Percentiles rank a stretch among this genome's conserved stretches.
Conservation (phyloP, 2,797 vertebrate genomes). For the Chrysocyon brachyurus region DNA sequence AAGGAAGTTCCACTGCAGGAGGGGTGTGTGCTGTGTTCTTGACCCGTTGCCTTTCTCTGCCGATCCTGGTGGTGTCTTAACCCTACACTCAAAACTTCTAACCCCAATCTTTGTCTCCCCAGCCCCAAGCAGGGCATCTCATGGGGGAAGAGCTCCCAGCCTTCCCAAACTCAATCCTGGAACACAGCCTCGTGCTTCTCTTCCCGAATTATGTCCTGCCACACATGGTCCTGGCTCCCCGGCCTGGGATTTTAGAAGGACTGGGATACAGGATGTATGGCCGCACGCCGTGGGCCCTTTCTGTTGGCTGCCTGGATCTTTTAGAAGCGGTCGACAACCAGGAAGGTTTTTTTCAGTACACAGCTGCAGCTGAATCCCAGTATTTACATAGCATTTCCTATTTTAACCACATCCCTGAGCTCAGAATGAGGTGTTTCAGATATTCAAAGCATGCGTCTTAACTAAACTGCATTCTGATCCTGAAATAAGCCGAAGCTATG, state of each 20-base stretch:
- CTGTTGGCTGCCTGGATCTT: neutral
- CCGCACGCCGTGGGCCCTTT: neutral
- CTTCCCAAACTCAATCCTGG: neutral
- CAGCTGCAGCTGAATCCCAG: neutral
- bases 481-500: neutral
- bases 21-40: slow-evolving; percentile 90
- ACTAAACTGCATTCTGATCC: neutral
- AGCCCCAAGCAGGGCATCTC: neutral
- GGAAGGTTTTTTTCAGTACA: neutral
- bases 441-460: neutral
- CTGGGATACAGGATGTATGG: neutral
- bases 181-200: neutral
- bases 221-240: neutral
- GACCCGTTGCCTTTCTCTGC: slow-evolving; percentile 82
- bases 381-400: neutral
- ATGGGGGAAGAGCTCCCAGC: neutral
- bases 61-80: slow-evolving; percentile 33
- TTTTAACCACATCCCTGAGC: neutral
- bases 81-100: neutral
- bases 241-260: neutral
- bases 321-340: neutral
- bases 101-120: neutral
- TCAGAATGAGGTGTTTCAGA: neutral
- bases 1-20: slow-evolving; percentile 87
- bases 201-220: neutral